Evolutionary conservation across 2,113 vertebrate genomes (phyloP).

Genomic region (Ovis aries): DNA sequence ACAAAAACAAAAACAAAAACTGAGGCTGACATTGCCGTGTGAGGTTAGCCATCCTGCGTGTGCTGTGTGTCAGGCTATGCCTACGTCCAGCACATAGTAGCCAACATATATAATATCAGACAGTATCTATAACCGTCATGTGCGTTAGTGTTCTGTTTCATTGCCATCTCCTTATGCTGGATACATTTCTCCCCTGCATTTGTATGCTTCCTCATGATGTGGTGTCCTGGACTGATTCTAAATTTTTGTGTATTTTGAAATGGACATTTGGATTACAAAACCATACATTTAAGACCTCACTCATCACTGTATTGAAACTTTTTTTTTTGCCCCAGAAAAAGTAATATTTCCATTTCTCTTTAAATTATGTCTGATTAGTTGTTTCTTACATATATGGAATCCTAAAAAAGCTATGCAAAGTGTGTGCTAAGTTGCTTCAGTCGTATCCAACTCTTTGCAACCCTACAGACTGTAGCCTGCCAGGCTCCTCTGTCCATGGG

Average conservation of each 20-base stretch:
- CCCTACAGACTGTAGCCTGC: background rate
- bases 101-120: no score
- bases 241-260: background rate
- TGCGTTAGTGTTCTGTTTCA: fast-evolving
- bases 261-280: background rate
- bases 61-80: background rate
- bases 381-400: background rate
- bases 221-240: background rate
- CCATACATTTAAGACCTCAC: background rate
- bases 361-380: background rate
- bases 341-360: background rate
- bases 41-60: background rate
- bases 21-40: background rate
- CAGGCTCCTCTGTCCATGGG: background rate
- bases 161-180: background rate
- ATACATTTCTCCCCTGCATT: background rate
- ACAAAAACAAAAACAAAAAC: fast-evolving
- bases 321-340: background rate
- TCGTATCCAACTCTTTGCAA: background rate
- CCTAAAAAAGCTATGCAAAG: background rate
- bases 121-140: background rate
- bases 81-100: background rate
- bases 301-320: background rate
- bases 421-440: background rate
- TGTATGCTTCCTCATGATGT: background rate